Evolutionary conservation across 2,797 vertebrate genomes (phyloP), one percentile per base, ranked within the genome.

Genomic region (Limnodromus scolopaceus): DNA sequence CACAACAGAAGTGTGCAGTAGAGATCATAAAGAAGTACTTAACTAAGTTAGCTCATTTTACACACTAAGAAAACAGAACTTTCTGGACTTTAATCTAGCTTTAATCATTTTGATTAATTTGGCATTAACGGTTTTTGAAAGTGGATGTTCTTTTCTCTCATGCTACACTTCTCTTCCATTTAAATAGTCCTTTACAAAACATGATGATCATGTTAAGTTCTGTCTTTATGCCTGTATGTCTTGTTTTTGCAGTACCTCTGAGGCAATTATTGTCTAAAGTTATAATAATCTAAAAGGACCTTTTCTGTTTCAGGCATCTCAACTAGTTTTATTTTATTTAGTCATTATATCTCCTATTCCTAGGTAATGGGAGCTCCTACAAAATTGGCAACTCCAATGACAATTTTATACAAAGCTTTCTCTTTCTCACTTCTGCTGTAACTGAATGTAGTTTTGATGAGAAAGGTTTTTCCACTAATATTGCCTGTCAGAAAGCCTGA

Each of bases 281-380:
- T 51, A 70, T 66, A 77, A 88, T 51, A 86, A 87, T 34, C 57
- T 81, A 55, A 86, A 84, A 88, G 13, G 22, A 78, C 30, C 36
- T 91, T 61, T 89, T 84, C 41, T 46, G 22, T 95, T 95, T 93
- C 49, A 90, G 57, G 49, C 57, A 65, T 84, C 61, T 78, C 51
- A 69, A 46, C 41, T 43, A 39, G 27, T 75, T 95, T 94, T 84
- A 84, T 89, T 96, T 95, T 84, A 71, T 91, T 94, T 83, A 69
- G 87, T 79, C 71, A 89, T 95, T 87, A 77, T 45, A 41, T 13
- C 28, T 88, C 51, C 57, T 25, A 68, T 81, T 95, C 57, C 58
- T n/a, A 76, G 23, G 63, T 17, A 92, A 93, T 54, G 30, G 17
- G 28, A 87, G 20, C 19, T 49, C 24, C 46, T 57, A 54, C 32